These are phyloP conservation scores for Chelonus insularis DNA, from an alignment of 1,140 invertebrate species.

Conservation along the genomic window DNA sequence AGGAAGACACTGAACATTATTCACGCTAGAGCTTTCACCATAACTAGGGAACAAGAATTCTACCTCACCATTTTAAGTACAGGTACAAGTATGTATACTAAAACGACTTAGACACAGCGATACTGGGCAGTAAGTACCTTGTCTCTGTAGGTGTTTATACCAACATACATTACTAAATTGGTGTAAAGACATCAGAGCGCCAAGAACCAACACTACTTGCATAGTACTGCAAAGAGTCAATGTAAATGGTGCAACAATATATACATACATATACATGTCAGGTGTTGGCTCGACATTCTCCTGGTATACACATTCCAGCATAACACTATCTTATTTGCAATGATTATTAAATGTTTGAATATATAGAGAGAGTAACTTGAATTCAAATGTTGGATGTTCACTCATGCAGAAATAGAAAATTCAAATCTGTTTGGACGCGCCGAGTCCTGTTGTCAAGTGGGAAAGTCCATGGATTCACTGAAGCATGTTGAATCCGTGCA, in stretches of 20 bases:
- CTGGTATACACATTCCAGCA: background rate
- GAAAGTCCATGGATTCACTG: conserved; percentile 13
- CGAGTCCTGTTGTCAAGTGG: conserved; percentile 1
- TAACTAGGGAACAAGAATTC: background rate
- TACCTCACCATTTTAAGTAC: background rate
- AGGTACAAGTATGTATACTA: background rate
- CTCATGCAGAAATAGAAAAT: conserved; percentile 7
- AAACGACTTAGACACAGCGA: background rate
- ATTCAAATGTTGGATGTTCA: conserved; percentile 11
- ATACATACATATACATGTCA: background rate
- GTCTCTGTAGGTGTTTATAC: background rate
- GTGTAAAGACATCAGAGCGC: conserved; percentile 13
- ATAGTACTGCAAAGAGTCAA: conserved; percentile 21
- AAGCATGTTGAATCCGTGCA: conserved; percentile 7
- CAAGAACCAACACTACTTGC: conserved; percentile 10
- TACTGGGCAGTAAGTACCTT: background rate
- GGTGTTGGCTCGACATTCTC: conserved; percentile 12
- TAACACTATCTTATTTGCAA: conserved; percentile 2
- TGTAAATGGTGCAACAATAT: conserved; percentile 20
- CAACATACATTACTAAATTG: background rate
- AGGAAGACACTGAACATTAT: conserved; percentile 12
- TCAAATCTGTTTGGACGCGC: conserved; percentile 8
- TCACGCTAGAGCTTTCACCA: conserved; percentile 8
- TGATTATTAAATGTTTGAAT: conserved; percentile 20
- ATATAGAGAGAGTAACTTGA: background rate